phyloP scores from a whole-genome alignment of 1,140 invertebrate genomes.

The Leptinotarsa defecta region DNA sequence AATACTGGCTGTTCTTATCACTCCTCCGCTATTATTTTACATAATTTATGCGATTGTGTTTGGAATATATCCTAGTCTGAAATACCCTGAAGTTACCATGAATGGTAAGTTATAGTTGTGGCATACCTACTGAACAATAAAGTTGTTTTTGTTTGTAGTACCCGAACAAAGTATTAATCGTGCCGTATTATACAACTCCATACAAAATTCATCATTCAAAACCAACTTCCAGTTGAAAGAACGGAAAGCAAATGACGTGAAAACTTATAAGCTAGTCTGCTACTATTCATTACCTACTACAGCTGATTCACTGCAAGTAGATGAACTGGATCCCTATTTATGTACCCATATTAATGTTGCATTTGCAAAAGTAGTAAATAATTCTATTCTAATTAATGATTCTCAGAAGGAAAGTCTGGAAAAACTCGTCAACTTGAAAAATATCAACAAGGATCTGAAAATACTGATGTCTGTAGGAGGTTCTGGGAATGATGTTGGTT shows the following conservation, averaged over 20 bases:
- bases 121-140: conserved; percentile 2
- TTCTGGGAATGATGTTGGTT: conserved; percentile 64
- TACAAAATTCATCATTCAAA: conserved; percentile 10
- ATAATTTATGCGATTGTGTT: conserved; percentile 42
- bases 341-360: conserved; percentile 84
- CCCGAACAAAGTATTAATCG: conserved; percentile 28
- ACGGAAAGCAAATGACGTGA: conserved; percentile 1
- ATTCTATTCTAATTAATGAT: conserved; percentile 56
- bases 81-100: conserved; percentile 35
- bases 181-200: conserved; percentile 35
- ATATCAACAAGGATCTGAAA: conserved; percentile 71
- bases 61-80: conserved; percentile 38
- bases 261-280: conserved; percentile 60
- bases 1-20: conserved; percentile 35
- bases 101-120: conserved; percentile 24
- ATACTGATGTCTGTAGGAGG: conserved; percentile 80
- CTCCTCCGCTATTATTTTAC: conserved; percentile 41
- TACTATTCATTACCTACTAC: conserved; percentile 67
- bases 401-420: conserved; percentile 56
- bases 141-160: conserved; percentile 27
- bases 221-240: conserved; percentile 21
- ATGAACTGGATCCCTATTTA: conserved; percentile 67
- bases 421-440: conserved; percentile 65
- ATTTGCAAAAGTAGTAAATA: conserved; percentile 70
- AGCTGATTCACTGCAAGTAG: conserved; percentile 59